Evolutionary conservation across 2,888 invertebrate species (phyloP).

Genomic region (Disparrhopalites patrizii): DNA sequence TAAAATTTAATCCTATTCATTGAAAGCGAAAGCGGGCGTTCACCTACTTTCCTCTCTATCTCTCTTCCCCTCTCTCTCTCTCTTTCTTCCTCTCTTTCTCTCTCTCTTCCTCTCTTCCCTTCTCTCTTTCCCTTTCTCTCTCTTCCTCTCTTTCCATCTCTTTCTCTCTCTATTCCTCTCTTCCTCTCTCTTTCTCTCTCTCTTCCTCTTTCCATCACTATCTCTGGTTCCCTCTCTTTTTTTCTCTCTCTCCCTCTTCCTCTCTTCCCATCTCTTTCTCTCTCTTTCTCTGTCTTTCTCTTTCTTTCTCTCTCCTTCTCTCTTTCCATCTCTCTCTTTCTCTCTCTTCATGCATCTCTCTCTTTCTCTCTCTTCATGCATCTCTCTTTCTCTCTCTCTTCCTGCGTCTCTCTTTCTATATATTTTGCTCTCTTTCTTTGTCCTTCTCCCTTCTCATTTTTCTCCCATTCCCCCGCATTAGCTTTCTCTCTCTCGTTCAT

Average conservation of each 20-base stretch:
- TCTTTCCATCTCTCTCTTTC: background rate
- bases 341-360: background rate
- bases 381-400: too few species aligned
- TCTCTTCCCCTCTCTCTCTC: background rate
- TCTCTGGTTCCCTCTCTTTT: background rate
- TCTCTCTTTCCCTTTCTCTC: background rate
- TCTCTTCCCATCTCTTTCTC: background rate
- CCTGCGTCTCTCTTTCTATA: too few species aligned
- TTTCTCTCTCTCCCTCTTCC: background rate
- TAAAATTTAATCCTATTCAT: conserved; percentile 4
- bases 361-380: too few species aligned
- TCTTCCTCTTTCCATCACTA: background rate
- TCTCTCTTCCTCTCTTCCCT: background rate
- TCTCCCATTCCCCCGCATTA: too few species aligned
- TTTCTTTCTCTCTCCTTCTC: too few species aligned
- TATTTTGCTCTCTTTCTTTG: too few species aligned
- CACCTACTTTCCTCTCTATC: background rate
- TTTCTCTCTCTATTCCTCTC: background rate
- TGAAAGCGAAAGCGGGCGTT: background rate
- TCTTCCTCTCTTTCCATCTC: background rate
- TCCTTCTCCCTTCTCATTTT: too few species aligned
- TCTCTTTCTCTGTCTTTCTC: background rate
- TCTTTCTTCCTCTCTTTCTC: background rate
- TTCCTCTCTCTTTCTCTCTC: background rate
- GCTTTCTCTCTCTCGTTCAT: too few species aligned